Evolutionary conservation across 2,797 vertebrate species (phyloP).

Genomic region (Menidia menidia): DNA sequence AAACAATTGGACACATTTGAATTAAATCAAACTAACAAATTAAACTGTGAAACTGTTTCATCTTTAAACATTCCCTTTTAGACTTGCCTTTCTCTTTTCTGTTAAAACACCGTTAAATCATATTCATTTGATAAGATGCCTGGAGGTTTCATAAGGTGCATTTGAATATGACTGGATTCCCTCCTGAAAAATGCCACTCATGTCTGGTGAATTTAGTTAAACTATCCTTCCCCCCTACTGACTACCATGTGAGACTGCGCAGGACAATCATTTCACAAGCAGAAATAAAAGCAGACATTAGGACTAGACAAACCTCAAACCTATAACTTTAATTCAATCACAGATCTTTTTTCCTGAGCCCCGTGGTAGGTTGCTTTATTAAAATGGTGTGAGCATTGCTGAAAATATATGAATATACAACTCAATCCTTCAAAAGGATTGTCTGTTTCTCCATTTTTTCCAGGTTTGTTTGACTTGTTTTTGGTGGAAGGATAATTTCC

Average conservation of each 20-base stretch:
- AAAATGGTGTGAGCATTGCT: not conserved
- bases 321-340: too few species aligned
- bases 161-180: too few species aligned
- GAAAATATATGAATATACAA: not conserved
- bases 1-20: not conserved
- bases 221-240: too few species aligned
- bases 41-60: not conserved
- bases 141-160: too few species aligned
- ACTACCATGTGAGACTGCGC: not conserved
- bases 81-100: not conserved
- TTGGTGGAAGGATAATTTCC: conserved; percentile 66
- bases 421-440: not conserved
- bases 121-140: too few species aligned
- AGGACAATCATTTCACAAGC: not conserved
- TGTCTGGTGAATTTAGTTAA: too few species aligned
- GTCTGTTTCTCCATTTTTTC: not conserved
- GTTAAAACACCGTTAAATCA: too few species aligned
- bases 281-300: too few species aligned
- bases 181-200: too few species aligned
- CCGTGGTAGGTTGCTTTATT: too few species aligned
- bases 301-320: too few species aligned
- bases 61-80: not conserved
- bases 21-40: not conserved
- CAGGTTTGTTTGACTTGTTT: conserved; percentile 49
- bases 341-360: too few species aligned